Conservation (phyloP, 92 coral and sea anemone genomes). For the Parazoanthus swiftii region DNA sequence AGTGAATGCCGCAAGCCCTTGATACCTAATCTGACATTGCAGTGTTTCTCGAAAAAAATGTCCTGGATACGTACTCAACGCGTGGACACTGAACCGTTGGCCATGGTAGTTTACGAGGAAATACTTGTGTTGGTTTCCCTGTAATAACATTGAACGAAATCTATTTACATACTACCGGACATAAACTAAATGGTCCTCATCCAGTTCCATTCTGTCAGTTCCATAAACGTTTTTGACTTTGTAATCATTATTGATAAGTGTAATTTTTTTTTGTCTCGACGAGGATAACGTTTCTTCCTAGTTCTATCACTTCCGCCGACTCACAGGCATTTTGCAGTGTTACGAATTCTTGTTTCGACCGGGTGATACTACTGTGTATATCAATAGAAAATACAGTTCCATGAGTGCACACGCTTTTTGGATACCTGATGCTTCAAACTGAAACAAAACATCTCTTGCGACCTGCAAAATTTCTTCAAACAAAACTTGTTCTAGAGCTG, state of each 20-base stretch:
- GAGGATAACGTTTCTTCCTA: constrained; percentile 3
- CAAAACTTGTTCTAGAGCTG: background rate
- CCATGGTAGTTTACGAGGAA: background rate
- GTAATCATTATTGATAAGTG: background rate
- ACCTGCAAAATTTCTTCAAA: background rate
- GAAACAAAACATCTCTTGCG: background rate
- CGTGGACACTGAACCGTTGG: background rate
- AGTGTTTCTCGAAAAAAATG: background rate
- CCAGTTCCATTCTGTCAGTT: background rate
- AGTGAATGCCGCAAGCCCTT: background rate
- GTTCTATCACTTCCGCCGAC: background rate
- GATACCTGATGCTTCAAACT: background rate
- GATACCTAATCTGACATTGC: background rate
- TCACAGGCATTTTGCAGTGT: background rate
- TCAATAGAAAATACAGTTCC: too few relatives aligned
- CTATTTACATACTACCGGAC: background rate
- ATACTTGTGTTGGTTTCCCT: background rate
- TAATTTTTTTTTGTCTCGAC: background rate
- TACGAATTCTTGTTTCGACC: background rate
- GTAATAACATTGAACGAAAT: background rate
- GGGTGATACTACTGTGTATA: background rate
- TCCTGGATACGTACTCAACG: background rate
- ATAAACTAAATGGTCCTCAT: background rate
- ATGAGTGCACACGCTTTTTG: background rate
- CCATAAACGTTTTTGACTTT: constrained; percentile 1